Conservation (phyloP, 2,113 vertebrate species). For the Dipodomys spectabilis region DNA sequence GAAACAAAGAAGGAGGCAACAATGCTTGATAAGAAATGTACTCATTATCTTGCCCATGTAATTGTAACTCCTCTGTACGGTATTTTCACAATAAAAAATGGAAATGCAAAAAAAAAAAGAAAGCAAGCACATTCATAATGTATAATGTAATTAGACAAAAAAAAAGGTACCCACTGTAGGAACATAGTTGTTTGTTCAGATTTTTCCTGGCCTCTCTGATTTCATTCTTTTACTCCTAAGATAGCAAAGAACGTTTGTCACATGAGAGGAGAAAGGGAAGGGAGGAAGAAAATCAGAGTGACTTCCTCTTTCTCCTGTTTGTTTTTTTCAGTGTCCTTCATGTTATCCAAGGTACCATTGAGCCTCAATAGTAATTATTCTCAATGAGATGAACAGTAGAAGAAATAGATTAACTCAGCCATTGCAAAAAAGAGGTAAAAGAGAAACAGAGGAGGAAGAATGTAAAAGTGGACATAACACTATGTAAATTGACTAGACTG, state of each 20-base stretch:
- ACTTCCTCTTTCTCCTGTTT: background rate
- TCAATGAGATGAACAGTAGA: background rate
- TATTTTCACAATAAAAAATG: too few species aligned
- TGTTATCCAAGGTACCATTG: background rate
- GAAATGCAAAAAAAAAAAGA: too few species aligned
- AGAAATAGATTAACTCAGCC: conserved; percentile 29
- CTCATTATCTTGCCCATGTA: too few species aligned
- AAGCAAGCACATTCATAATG: too few species aligned
- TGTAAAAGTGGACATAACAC: background rate
- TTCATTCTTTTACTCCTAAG: background rate
- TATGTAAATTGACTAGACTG: background rate
- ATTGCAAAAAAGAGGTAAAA: background rate
- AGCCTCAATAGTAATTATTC: conserved; percentile 22
- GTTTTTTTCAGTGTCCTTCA: background rate
- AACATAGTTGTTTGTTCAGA: background rate
- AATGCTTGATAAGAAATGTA: too few species aligned
- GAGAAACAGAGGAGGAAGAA: too few species aligned
- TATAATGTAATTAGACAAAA: too few species aligned
- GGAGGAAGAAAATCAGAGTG: background rate
- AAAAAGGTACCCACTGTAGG: too few species aligned
- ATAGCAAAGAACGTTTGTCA: background rate
- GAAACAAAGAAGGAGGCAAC: too few species aligned
- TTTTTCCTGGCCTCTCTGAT: background rate
- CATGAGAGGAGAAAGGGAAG: too few species aligned
- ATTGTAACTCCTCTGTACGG: too few species aligned